These are phyloP conservation scores for Apostichopus leukothele DNA, from an alignment of 53 echinoderm and acorn worm species.

Conservation along the genomic window DNA sequence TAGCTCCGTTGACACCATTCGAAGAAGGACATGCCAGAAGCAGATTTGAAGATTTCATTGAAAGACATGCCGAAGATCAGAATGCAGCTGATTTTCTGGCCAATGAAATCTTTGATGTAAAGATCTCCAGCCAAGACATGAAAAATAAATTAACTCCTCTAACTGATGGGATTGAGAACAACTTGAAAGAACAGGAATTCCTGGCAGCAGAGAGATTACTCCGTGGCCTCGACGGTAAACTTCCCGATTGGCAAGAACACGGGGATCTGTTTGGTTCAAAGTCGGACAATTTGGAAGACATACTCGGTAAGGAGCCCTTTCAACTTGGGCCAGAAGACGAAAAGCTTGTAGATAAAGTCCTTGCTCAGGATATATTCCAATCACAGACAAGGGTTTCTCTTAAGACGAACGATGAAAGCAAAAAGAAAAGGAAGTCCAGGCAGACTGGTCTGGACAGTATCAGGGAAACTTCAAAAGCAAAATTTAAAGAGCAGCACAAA, in stretches of 20 bases:
- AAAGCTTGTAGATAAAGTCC: constrained; percentile 10
- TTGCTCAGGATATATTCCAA: background rate
- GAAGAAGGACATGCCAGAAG: constrained; percentile 32
- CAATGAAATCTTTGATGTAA: constrained; percentile 28
- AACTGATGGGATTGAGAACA: background rate
- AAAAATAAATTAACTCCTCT: constrained; percentile 46
- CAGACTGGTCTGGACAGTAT: background rate
- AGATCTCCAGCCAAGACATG: constrained; percentile 48
- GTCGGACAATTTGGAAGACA: background rate
- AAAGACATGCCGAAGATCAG: constrained; percentile 40
- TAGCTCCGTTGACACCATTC: constrained; percentile 27
- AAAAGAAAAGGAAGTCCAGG: background rate
- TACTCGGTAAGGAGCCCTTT: background rate
- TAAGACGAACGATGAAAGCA: background rate
- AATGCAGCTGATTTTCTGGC: constrained; percentile 43
- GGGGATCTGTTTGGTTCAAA: constrained; percentile 3
- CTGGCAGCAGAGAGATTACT: constrained; percentile 28
- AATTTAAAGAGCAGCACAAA: background rate
- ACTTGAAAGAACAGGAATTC: constrained; percentile 6
- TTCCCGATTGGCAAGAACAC: background rate
- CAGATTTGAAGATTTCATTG: constrained; percentile 27
- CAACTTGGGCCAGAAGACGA: background rate
- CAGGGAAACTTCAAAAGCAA: background rate
- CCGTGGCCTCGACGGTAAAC: constrained; percentile 3
- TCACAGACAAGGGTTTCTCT: background rate